These are phyloP conservation scores for Actinostola sp. DNA, from an alignment of 92 coral and sea anemone genomes.

Conservation along the genomic window DNA sequence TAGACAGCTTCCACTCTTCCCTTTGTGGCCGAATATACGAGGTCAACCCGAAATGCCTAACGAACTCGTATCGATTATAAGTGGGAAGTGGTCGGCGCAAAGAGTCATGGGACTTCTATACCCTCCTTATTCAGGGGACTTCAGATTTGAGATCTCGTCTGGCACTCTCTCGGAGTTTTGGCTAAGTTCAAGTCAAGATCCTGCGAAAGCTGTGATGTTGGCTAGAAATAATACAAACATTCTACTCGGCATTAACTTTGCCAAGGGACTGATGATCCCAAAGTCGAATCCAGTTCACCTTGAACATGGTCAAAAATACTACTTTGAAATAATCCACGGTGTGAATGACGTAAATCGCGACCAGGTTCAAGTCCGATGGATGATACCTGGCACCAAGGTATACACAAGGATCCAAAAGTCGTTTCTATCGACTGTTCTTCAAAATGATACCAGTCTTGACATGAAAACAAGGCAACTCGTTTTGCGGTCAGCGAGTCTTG, in stretches of 20 bases:
- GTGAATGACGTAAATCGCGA: conserved; percentile 62
- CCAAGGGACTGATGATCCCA: conserved; percentile 1
- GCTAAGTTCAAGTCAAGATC: conserved; percentile 63
- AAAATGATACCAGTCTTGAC: conserved; percentile 22
- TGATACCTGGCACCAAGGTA: conserved; percentile 44
- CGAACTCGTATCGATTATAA: conserved; percentile 46
- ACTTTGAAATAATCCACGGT: conserved; percentile 70
- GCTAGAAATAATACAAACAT: conserved; percentile 35
- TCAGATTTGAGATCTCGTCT: conserved; percentile 51
- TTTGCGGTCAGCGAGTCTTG: conserved; percentile 16
- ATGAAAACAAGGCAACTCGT: not conserved
- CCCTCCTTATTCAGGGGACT: conserved; percentile 64
- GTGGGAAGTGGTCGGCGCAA: conserved; percentile 77
- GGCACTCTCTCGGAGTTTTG: conserved; percentile 72
- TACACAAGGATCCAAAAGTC: conserved; percentile 29
- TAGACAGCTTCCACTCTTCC: conserved; percentile 76
- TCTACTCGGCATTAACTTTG: not conserved
- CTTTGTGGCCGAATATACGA: conserved; percentile 56
- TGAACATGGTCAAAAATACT: conserved; percentile 41
- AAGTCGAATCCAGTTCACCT: conserved; percentile 40
- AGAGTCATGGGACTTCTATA: conserved; percentile 67
- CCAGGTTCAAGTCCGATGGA: conserved; percentile 72
- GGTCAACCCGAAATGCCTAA: conserved; percentile 31
- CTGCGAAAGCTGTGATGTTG: conserved; percentile 46
- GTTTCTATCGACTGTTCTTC: conserved; percentile 55